Conservation (phyloP, 2,113 vertebrate genomes). For the Charina bottae region DNA sequence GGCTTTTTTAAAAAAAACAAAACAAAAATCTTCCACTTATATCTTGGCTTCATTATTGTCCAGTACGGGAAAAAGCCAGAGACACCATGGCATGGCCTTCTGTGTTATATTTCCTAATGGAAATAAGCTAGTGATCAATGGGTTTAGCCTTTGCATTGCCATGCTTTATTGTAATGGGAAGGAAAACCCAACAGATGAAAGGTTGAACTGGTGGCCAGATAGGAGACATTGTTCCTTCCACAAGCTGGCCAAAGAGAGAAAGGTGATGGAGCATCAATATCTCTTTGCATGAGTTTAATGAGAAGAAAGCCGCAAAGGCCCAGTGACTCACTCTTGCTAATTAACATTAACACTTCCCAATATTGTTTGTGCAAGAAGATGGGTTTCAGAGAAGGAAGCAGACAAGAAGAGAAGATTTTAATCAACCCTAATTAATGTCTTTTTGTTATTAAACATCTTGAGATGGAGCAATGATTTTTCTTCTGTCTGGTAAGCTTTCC, state of each 20-base stretch:
- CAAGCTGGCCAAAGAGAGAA: not conserved
- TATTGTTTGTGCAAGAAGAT: slow-evolving; percentile 45
- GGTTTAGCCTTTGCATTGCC: not conserved
- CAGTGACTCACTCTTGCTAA: slow-evolving; percentile 51
- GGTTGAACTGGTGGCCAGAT: not conserved
- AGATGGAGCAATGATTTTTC: slow-evolving; percentile 46
- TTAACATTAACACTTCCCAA: slow-evolving; percentile 43
- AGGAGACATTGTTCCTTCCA: not conserved
- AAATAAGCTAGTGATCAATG: not conserved
- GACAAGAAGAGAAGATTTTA: not conserved
- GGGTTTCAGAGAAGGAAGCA: slow-evolving; percentile 46
- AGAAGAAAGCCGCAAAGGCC: slow-evolving; percentile 36
- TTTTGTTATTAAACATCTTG: slow-evolving; percentile 49
- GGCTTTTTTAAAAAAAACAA: too few relatives aligned
- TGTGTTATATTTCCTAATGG: not conserved
- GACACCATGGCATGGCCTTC: not conserved
- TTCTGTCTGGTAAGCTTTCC: not conserved
- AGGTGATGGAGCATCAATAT: slow-evolving; percentile 24
- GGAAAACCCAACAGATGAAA: slow-evolving; percentile 26
- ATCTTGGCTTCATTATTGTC: not conserved
- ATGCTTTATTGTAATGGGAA: slow-evolving; percentile 18
- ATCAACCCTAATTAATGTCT: slow-evolving; percentile 48
- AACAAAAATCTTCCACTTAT: not conserved
- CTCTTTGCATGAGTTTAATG: slow-evolving; percentile 9
- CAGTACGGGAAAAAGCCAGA: not conserved